Conservation (phyloP, 2,113 vertebrate genomes). For the Tachuris rubrigastra region DNA sequence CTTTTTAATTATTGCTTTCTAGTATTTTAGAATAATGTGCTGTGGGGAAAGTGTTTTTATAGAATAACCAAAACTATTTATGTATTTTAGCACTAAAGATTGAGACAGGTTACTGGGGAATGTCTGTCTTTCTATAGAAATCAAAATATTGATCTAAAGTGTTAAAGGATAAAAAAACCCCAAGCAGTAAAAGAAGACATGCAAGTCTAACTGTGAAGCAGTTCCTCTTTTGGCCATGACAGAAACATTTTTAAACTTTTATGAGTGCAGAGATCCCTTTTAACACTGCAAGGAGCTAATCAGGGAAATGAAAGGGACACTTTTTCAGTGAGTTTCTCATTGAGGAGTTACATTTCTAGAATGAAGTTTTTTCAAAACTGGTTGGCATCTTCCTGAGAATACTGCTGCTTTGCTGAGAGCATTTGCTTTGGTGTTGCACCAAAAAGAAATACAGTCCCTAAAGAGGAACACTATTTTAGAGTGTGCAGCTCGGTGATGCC, state of each 20-base stretch:
- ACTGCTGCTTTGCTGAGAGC: neutral
- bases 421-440: neutral
- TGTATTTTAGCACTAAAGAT: neutral
- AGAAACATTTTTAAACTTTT: neutral
- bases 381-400: neutral
- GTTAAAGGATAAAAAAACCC: neutral
- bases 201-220: neutral
- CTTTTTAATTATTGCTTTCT: neutral
- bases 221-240: neutral
- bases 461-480: neutral
- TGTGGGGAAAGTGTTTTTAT: neutral
- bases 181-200: neutral
- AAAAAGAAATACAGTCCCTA: neutral
- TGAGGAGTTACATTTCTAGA: neutral
- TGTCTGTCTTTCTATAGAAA: neutral
- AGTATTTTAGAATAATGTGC: neutral
- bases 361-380: neutral
- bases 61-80: neutral
- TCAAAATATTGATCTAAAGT: neutral
- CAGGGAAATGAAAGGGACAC: neutral
- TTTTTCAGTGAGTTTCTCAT: neutral
- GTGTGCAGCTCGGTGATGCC: neutral
- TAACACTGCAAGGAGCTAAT: neutral
- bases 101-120: neutral
- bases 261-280: neutral